These are phyloP conservation scores for Pseudorasbora parva DNA, from an alignment of 2,113 vertebrate species.

Conservation along the genomic window DNA sequence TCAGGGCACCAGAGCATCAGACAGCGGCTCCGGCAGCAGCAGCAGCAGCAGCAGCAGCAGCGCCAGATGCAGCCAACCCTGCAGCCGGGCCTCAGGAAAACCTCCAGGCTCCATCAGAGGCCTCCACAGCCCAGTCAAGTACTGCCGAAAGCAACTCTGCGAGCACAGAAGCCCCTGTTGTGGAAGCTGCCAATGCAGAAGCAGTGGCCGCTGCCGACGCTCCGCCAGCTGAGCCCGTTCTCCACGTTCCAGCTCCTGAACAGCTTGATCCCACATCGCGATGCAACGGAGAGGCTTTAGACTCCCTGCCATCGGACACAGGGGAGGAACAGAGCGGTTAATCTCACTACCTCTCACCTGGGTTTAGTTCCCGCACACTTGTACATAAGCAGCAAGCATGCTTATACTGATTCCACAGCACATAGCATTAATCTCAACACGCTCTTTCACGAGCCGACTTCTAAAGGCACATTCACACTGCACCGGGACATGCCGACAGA, in stretches of 20 bases:
- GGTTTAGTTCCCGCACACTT: slow-evolving; percentile 71
- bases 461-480: background rate
- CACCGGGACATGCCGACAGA: too few relatives aligned
- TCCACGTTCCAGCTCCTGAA: slow-evolving; percentile 56
- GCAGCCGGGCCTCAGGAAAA: slow-evolving; percentile 60
- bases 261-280: slow-evolving; percentile 70
- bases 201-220: slow-evolving; percentile 22
- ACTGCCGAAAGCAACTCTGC: slow-evolving; percentile 42
- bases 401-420: slow-evolving; percentile 77
- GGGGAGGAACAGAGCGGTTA: slow-evolving; percentile 81
- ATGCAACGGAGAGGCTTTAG: slow-evolving; percentile 80
- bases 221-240: slow-evolving; percentile 68
- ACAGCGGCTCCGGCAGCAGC: slow-evolving; percentile 67
- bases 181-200: slow-evolving; percentile 57
- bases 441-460: slow-evolving; percentile 46
- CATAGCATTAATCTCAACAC: slow-evolving; percentile 35
- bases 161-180: slow-evolving; percentile 56
- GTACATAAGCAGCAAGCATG: slow-evolving; percentile 87
- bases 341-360: slow-evolving; percentile 45
- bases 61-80: slow-evolving; percentile 49
- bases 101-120: slow-evolving; percentile 55
- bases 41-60: slow-evolving; percentile 43
- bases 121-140: slow-evolving; percentile 57
- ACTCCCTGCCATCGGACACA: slow-evolving; percentile 66
- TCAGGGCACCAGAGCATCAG: slow-evolving; percentile 84